Evolutionary conservation across 2,797 vertebrate species (phyloP).

Genomic region (Myotis daubentonii): DNA sequence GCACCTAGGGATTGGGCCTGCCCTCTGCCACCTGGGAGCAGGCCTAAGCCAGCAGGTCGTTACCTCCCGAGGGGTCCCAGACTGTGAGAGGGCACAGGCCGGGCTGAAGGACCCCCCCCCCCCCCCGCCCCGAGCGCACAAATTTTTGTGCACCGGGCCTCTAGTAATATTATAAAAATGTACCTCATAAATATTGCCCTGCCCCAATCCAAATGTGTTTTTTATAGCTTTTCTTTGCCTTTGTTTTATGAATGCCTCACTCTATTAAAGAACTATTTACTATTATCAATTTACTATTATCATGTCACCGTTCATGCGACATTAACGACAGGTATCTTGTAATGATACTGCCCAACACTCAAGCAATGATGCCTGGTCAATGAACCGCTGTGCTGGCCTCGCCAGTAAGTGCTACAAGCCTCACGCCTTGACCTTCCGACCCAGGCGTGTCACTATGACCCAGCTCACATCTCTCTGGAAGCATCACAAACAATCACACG

Average conservation of each 20-base stretch:
- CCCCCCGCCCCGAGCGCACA: too few species aligned
- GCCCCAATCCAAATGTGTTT: neutral
- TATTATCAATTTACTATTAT: too few species aligned
- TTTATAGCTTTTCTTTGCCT: neutral
- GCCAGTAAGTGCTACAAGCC: neutral
- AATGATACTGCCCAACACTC: neutral
- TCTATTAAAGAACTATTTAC: conserved; percentile 16
- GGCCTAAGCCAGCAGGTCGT: too few species aligned
- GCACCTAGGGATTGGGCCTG: too few species aligned
- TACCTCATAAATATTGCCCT: neutral
- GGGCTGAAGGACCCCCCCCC: too few species aligned
- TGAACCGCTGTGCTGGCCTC: neutral
- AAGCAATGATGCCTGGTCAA: neutral
- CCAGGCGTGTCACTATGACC: too few species aligned
- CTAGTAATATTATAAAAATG: conserved; percentile 34
- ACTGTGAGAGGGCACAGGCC: too few species aligned
- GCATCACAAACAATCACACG: neutral
- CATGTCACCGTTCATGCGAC: neutral
- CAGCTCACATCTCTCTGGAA: conserved; percentile 15
- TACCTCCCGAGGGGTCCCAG: too few species aligned
- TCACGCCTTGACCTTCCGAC: neutral
- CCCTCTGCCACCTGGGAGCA: too few species aligned
- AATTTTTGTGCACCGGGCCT: too few species aligned
- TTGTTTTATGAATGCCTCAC: neutral
- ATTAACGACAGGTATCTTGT: neutral